These are phyloP conservation scores for Kuschelorhynchus macadamiae DNA, from an alignment of 2,888 invertebrate species.

Conservation along the genomic window DNA sequence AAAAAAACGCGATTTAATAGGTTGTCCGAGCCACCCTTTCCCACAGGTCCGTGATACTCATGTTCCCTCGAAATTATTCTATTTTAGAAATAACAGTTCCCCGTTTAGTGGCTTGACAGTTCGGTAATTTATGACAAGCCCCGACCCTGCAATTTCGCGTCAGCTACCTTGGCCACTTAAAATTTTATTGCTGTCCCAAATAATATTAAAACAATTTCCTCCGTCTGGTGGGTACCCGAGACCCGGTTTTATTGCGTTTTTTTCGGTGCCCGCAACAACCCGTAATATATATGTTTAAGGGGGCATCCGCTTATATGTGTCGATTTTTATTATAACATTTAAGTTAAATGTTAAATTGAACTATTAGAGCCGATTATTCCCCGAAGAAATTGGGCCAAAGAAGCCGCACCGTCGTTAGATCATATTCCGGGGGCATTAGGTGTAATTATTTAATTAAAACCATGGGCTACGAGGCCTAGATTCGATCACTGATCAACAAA, in stretches of 20 bases:
- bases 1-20: too few species aligned
- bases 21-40: constrained; percentile 35
- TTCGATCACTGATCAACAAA: too few species aligned
- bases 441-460: too few species aligned
- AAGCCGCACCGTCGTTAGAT: constrained; percentile 26
- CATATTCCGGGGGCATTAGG: constrained; percentile 17
- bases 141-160: constrained; percentile 48
- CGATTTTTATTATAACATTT: constrained; percentile 52
- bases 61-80: constrained; percentile 24
- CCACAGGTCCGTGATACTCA: constrained; percentile 28
- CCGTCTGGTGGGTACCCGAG: constrained; percentile 42
- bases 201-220: constrained; percentile 49
- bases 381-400: constrained; percentile 9
- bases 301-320: too few species aligned
- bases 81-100: constrained; percentile 35
- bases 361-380: constrained; percentile 45
- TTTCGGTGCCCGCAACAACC: constrained; percentile 34
- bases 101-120: constrained; percentile 44
- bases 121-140: constrained; percentile 42
- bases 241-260: constrained; percentile 30
- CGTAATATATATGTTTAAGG: constrained; percentile 47
- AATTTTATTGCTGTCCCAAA: constrained; percentile 50
- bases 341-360: constrained; percentile 56
- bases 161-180: constrained; percentile 49
- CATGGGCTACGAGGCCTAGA: too few species aligned